Conservation (phyloP, 2,113 vertebrate genomes). For the Halichoerus grypus region DNA sequence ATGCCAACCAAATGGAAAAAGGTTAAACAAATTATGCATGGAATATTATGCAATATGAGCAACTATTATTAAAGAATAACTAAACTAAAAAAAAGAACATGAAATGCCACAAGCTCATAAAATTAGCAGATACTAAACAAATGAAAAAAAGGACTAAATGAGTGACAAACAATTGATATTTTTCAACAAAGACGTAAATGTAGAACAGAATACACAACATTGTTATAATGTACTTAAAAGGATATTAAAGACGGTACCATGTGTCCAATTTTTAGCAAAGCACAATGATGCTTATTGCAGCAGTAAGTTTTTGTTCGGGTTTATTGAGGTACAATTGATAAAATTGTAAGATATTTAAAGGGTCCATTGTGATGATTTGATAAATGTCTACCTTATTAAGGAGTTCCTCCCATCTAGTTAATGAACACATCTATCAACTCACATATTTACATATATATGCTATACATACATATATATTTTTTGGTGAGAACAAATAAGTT, state of each 20-base stretch:
- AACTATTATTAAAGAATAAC: background rate
- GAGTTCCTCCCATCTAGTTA: background rate
- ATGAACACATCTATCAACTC: background rate
- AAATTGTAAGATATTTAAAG: background rate
- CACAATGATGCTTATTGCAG: background rate
- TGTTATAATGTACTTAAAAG: background rate
- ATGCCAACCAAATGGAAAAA: background rate
- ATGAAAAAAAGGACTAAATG: background rate
- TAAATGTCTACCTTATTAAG: background rate
- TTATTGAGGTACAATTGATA: background rate
- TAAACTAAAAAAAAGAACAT: background rate
- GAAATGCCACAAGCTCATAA: background rate
- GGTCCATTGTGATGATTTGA: background rate
- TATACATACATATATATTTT: background rate
- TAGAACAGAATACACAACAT: background rate
- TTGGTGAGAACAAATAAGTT: background rate
- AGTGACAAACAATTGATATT: background rate
- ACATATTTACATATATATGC: background rate
- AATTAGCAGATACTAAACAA: background rate
- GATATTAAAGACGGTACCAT: background rate
- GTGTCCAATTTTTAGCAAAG: background rate
- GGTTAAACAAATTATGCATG: background rate
- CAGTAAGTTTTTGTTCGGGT: background rate
- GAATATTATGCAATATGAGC: background rate
- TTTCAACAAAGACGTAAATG: background rate